Conservation (phyloP, 2,888 invertebrate species). For the Corythucha ciliata region DNA sequence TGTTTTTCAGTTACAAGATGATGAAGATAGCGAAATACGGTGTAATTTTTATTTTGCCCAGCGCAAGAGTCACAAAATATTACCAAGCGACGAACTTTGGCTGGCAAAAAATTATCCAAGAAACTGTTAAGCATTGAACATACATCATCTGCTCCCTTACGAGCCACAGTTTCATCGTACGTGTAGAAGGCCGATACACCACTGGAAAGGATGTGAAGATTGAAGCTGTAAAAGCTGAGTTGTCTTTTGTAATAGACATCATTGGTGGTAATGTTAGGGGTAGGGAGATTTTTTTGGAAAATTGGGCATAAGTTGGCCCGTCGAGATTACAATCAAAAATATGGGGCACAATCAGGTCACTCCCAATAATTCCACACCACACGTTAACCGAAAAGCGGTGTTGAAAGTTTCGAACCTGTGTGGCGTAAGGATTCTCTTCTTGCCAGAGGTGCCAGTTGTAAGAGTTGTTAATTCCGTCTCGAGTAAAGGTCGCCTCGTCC, state of each 20-base stretch:
- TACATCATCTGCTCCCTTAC: slow-evolving; percentile 10
- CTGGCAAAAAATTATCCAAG: neutral
- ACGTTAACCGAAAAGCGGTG: no score
- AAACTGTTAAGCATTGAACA: slow-evolving; percentile 13
- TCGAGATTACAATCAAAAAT: no score
- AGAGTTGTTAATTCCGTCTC: no score
- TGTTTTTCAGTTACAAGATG: slow-evolving; percentile 11
- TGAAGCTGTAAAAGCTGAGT: slow-evolving; percentile 22
- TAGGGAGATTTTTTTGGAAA: slow-evolving; percentile 21
- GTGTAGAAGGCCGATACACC: slow-evolving; percentile 21
- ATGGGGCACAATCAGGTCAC: no score
- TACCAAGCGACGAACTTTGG: no score
- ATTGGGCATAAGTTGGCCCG: no score
- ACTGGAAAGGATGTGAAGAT: slow-evolving; percentile 20
- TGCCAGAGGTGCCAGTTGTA: no score
- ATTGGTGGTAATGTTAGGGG: slow-evolving; percentile 19
- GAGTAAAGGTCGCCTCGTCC: no score
- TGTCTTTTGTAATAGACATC: slow-evolving; percentile 26
- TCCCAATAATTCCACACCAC: no score
- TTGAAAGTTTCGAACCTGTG: no score
- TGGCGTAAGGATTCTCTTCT: no score
- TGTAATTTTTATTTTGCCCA: slow-evolving; percentile 22
- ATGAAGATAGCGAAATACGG: slow-evolving; percentile 19
- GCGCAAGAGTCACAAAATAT: slow-evolving; percentile 23
- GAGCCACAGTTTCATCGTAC: slow-evolving; percentile 15